Base-by-base conservation (phyloP, 2,113 vertebrate species). In the Pelodiscus sinensis region DNA sequence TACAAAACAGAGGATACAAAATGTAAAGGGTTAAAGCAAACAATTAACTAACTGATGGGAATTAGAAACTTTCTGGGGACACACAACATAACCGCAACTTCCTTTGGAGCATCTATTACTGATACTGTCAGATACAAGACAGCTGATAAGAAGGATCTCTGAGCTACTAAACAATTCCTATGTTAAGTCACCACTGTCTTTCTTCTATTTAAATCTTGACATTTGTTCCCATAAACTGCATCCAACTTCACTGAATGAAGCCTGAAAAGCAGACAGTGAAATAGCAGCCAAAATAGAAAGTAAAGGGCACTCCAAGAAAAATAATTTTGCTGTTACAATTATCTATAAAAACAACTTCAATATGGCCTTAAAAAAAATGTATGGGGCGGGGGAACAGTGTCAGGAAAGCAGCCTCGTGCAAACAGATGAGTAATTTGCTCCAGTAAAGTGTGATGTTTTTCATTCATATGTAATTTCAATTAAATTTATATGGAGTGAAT, bases 341-440 rank as follows among this genome's bases (percentile, higher is more conserved):
- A n/a, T 18, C 62, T 68, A 68, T 68, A 68, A 68, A 68, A 68
- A 19, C n/a, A 68, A 68, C 8, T n/a, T 68, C 31, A 68, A n/a
- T 16, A n/a, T n/a, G 31, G 16, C 8, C 16, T 68, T 18, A 68
- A 68, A 68, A 68, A n/a, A 68, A 31, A 16, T 68, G 65, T 8
- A n/a, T 4, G 14, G 2, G n/a, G 4, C 31, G 4, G 16, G 31
- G n/a, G 65, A 68, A 16, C 8, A 1, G 2, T 9, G 16, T 19
- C 65, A 68, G 31, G 16, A 68, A 68, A 68, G 16, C 65, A 19
- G 31, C 65, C 16, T 7, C 1, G 8, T 68, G 16, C 65, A 71
- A 71, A 35, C 9, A 35, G 10, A 71, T 35, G 65, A 68, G 31
- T 68, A 3, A 68, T 68, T 68, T 65, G 62, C 15, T n/a, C 31